Evolutionary conservation across 2,113 vertebrate species (phyloP).

Genomic region (Platichthys stellatus): DNA sequence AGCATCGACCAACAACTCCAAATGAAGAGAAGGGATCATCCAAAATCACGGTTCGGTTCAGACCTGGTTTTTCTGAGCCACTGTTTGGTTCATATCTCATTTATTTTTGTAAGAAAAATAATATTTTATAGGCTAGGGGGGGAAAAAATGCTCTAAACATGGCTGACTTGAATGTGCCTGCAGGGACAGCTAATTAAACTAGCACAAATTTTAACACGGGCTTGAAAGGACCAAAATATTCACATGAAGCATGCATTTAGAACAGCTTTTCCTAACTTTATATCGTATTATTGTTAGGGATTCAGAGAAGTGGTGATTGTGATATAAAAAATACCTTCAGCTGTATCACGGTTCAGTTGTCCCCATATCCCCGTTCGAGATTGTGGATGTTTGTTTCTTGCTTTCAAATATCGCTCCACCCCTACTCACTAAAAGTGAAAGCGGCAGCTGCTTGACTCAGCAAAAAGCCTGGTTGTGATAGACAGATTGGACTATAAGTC

Average conservation of each 20-base stretch:
- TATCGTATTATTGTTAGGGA: no score
- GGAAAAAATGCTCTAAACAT: background rate
- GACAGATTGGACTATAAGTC: slow-evolving; percentile 5
- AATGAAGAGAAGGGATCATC: background rate
- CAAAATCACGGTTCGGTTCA: background rate
- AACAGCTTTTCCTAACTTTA: background rate
- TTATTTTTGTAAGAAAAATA: background rate
- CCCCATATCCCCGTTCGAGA: background rate
- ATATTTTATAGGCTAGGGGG: no score
- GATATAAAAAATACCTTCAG: background rate
- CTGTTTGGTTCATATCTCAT: background rate
- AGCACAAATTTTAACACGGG: background rate
- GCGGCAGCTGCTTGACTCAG: slow-evolving; percentile 3
- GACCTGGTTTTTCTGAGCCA: background rate
- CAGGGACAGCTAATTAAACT: background rate
- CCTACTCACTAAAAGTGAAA: background rate
- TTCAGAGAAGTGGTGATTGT: no score
- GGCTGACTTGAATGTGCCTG: background rate
- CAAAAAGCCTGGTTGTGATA: slow-evolving; percentile 12
- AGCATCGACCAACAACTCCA: background rate
- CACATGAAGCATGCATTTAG: background rate
- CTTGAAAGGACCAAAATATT: background rate
- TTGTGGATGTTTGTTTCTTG: background rate
- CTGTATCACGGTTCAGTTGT: background rate
- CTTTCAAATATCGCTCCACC: background rate